These are phyloP conservation scores for Neuroscelio doddi DNA, from an alignment of 2,888 invertebrate species.

Conservation along the genomic window DNA sequence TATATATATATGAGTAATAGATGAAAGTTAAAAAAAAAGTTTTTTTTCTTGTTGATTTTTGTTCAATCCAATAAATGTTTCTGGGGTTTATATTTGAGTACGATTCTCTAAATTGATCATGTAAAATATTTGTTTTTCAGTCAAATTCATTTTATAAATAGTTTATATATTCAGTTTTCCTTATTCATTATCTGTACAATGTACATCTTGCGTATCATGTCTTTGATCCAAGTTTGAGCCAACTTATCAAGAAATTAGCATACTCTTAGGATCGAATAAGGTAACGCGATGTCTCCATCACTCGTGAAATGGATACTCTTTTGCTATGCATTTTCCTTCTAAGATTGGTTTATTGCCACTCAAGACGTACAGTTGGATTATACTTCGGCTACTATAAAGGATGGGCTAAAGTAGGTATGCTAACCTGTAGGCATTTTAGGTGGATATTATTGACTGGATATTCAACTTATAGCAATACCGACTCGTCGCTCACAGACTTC, in stretches of 20 bases:
- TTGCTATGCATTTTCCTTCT: slow-evolving; percentile 62
- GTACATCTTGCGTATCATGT: no score
- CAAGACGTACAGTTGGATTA: slow-evolving; percentile 59
- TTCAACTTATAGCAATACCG: slow-evolving; percentile 28
- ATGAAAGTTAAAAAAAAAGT: no score
- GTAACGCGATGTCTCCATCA: slow-evolving; percentile 68
- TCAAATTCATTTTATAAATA: no score
- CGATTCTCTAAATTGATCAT: no score
- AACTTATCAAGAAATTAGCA: slow-evolving; percentile 61
- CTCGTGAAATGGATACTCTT: slow-evolving; percentile 68
- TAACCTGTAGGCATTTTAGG: slow-evolving; percentile 61
- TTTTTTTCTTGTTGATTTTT: no score
- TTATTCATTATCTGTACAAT: no score
- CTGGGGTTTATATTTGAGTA: no score
- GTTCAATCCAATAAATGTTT: no score
- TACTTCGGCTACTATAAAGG: slow-evolving; percentile 52
- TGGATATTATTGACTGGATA: slow-evolving; percentile 58
- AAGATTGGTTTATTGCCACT: slow-evolving; percentile 66
- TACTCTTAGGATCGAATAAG: slow-evolving; percentile 63
- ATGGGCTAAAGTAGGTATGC: slow-evolving; percentile 45
- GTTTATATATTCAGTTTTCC: no score
- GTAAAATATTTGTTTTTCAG: no score
- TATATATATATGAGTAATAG: no score
- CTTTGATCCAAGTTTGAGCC: slow-evolving; percentile 16
- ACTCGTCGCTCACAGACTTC: slow-evolving; percentile 8